These are phyloP conservation scores for Lutjanus argentimaculatus DNA, from an alignment of 2,797 vertebrate genomes.

Conservation along the genomic window DNA sequence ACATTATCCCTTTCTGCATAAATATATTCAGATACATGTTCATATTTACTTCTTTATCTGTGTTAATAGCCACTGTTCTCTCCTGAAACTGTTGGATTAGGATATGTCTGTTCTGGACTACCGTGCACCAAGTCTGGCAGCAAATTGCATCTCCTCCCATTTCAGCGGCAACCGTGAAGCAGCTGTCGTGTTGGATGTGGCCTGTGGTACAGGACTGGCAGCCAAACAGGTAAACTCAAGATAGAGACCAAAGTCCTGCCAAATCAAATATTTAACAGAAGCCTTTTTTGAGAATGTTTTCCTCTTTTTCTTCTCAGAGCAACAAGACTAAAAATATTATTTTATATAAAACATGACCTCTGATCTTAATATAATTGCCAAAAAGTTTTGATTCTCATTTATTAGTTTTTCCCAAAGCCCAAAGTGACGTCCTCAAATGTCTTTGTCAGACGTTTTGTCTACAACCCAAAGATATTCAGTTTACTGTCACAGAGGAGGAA, in stretches of 20 bases:
- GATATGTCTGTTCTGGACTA: slow-evolving; percentile 89
- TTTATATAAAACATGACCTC: neutral
- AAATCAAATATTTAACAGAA: neutral
- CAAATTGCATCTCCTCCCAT: slow-evolving; percentile 82
- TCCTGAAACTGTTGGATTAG: slow-evolving; percentile 71
- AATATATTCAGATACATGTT: neutral
- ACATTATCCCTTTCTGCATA: too few species aligned
- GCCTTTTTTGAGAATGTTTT: neutral
- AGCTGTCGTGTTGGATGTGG: slow-evolving; percentile 90
- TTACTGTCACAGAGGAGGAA: too few species aligned
- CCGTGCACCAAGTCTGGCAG: slow-evolving; percentile 88
- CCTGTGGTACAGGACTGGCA: slow-evolving; percentile 93
- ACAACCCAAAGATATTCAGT: too few species aligned
- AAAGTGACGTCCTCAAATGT: too few species aligned
- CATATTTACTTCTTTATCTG: neutral
- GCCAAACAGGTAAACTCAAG: slow-evolving; percentile 83
- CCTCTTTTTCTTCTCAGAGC: neutral
- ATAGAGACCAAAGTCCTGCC: neutral
- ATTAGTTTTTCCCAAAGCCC: too few species aligned
- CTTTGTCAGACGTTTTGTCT: too few species aligned
- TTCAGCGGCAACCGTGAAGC: slow-evolving; percentile 72
- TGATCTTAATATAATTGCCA: slow-evolving; percentile 1
- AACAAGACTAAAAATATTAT: neutral
- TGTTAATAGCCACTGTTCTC: neutral
- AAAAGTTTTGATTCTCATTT: neutral